Evolutionary conservation across 2,888 invertebrate genomes (phyloP).

Genomic region (Tetranychus truncatus): DNA sequence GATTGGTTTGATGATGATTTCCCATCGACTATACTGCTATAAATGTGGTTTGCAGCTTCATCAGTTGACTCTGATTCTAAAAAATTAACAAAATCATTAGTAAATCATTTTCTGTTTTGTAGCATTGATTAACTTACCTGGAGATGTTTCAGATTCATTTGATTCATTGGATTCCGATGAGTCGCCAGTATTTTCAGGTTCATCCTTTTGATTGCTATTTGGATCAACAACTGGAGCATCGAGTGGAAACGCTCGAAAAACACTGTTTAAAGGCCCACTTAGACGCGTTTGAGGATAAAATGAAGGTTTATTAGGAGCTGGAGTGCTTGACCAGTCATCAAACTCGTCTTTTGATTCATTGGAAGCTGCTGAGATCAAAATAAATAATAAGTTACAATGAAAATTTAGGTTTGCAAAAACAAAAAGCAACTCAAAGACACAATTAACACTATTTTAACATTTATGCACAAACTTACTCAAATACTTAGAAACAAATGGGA

Average conservation of each 20-base stretch:
- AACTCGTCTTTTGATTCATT: background rate
- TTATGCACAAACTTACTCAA: no score
- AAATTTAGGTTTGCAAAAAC: no score
- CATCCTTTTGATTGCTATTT: background rate
- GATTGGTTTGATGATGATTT: background rate
- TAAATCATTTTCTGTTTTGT: background rate
- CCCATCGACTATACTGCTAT: conserved; percentile 8
- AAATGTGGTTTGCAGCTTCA: background rate
- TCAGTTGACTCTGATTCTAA: background rate
- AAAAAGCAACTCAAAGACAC: no score
- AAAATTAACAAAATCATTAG: background rate
- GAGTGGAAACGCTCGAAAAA: background rate
- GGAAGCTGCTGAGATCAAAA: background rate
- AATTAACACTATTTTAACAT: no score
- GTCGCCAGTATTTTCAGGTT: background rate
- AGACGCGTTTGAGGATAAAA: background rate
- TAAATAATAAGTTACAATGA: no score
- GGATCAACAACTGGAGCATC: conserved; percentile 2
- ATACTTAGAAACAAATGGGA: no score
- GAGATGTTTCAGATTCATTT: background rate
- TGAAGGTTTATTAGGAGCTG: background rate
- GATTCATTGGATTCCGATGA: background rate
- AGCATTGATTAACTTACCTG: background rate
- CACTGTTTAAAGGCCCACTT: background rate
- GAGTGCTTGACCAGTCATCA: background rate